Base-by-base conservation (phyloP, 2,797 vertebrate species). In the Spatula clypeata region DNA sequence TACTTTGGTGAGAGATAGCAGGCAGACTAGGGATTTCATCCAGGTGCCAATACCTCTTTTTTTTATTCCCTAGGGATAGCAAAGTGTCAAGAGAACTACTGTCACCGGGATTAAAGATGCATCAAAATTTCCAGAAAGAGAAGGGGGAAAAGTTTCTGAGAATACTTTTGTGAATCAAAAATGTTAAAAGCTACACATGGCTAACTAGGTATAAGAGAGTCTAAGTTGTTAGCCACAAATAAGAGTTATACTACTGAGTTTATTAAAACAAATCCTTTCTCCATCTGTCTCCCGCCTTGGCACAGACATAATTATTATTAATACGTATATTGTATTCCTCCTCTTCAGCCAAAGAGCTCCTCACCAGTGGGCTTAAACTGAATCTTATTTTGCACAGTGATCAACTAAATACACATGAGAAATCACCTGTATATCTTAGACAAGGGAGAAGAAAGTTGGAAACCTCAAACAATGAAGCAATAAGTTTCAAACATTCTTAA, bases 221-320 rank as follows among this genome's bases (percentile, higher is more conserved):
- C 75, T 34, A 54, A 91, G 64, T 81, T 7, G 7, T 72, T 92
- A 83, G 19, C 55, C 64, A 76, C 53, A 55, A 42, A 9, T 26
- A 75, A 82, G 64, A 90, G 51, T 53, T 61, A 79, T n/a, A 88
- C 65, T 82, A 88, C 67, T 69, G 86, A 84, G 79, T 93, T 94
- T 79, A 88, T 93, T 80, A 89, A 92, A 92, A 57, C 55, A 92
- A 93, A 90, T 55, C 34, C 34, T 75, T 88, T 91, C 62, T 66
- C 86, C 86, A 81, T 88, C 76, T 95, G 88, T 81, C 88, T 86
- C 38, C 64, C 10, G 6, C 73, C 55, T 88, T 36, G 15, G 79
- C 55, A 82, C 58, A 54, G 36, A 23, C 15, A 55, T 1, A 54
- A 70, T 81, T 81, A 66, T 90, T 95, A 88, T 73, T 82, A 90